Percentiles rank a stretch among this genome's conserved stretches.
These are phyloP conservation scores for Ceratosolen solmsi DNA, from an alignment of 1,140 invertebrate species.

Conservation along the genomic window DNA sequence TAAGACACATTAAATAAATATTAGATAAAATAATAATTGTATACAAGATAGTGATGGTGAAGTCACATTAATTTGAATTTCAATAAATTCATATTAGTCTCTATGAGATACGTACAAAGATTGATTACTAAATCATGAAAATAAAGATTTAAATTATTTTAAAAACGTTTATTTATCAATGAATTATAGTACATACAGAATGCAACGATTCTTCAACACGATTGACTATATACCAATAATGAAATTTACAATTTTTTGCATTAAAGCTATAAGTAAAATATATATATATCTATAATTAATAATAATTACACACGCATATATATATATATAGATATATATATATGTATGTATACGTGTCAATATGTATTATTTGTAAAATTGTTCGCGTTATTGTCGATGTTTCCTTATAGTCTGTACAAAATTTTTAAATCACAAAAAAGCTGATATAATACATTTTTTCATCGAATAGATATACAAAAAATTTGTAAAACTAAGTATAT, in stretches of 20 bases:
- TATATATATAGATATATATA: neutral
- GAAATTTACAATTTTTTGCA: neutral
- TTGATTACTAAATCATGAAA: too few species aligned
- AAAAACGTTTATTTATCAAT: neutral
- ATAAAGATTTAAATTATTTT: neutral
- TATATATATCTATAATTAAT: neutral
- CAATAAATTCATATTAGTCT: too few species aligned
- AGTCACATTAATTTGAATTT: too few species aligned
- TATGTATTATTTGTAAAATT: neutral
- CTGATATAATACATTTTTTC: neutral
- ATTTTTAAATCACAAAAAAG: neutral
- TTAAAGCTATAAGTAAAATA: neutral
- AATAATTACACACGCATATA: neutral
- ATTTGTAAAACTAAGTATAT: slow-evolving; percentile 29
- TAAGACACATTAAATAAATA: too few species aligned
- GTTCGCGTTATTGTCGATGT: neutral
- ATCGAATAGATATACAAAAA: neutral
- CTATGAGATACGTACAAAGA: too few species aligned
- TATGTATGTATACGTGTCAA: neutral
- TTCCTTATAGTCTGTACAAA: neutral
- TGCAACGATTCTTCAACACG: neutral
- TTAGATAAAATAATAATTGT: too few species aligned
- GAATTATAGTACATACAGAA: neutral
- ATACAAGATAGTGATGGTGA: too few species aligned
- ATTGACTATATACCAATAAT: neutral